Percentiles rank a stretch among this genome's conserved stretches.
Conservation (phyloP, 2,113 vertebrate species). For the Malurus elegans region DNA sequence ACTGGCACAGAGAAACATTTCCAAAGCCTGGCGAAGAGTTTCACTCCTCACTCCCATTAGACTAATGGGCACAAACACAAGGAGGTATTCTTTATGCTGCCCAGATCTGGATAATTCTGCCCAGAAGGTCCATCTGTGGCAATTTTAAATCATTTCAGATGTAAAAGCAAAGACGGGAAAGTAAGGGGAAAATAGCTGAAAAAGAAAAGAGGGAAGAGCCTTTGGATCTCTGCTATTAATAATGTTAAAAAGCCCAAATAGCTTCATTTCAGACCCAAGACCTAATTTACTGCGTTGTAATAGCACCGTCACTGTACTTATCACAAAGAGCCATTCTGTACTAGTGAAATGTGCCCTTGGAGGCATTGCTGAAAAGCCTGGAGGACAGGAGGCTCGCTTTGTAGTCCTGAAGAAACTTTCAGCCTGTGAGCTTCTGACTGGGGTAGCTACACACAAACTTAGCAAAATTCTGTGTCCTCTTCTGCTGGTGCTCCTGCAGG, state of each 20-base stretch:
- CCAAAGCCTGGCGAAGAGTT: not conserved
- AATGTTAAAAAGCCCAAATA: not conserved
- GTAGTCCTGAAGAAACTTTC: not conserved
- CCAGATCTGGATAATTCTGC: not conserved
- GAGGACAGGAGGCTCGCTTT: not conserved
- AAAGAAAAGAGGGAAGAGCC: not conserved
- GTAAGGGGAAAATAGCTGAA: not conserved
- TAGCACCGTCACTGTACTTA: not conserved
- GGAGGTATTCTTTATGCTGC: not conserved
- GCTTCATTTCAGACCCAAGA: not conserved
- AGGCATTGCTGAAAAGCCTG: not conserved
- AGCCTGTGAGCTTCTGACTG: not conserved
- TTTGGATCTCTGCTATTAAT: not conserved
- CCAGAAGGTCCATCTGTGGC: not conserved
- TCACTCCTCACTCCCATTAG: not conserved
- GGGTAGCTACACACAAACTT: not conserved
- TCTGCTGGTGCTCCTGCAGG: not conserved
- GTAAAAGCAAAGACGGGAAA: not conserved
- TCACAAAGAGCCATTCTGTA: not conserved
- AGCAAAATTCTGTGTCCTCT: not conserved
- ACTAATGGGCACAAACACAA: not conserved
- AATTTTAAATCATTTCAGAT: not conserved
- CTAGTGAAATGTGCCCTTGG: not conserved
- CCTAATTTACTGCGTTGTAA: not conserved
- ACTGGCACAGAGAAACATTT: not conserved